These are phyloP conservation scores for Neoniphon sammara DNA, from an alignment of 2,797 vertebrate genomes.

Conservation along the genomic window DNA sequence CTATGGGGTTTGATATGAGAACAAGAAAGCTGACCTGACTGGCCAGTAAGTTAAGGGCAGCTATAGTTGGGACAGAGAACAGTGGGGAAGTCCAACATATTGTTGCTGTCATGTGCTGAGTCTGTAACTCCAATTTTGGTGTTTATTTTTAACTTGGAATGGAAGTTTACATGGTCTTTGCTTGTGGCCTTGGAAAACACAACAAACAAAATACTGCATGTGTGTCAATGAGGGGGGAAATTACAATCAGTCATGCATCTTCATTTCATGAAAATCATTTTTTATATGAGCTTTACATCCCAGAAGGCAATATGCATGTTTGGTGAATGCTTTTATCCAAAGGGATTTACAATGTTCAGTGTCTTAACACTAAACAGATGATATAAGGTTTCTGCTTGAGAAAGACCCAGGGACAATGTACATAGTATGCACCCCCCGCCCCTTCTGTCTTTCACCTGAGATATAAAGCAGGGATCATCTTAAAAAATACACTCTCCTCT, in stretches of 20 bases:
- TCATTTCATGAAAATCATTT: neutral
- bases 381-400: neutral
- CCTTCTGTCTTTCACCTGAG: slow-evolving; percentile 5
- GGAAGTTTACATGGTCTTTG: slow-evolving; percentile 7
- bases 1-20: slow-evolving; percentile 58
- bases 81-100: slow-evolving; percentile 40
- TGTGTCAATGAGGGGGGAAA: no score
- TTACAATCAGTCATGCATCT: neutral
- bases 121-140: slow-evolving; percentile 58
- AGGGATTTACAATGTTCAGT: neutral
- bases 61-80: slow-evolving; percentile 13
- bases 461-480: neutral
- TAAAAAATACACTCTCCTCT: neutral
- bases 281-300: no score
- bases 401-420: neutral
- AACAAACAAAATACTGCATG: neutral
- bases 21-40: slow-evolving; percentile 59
- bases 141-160: slow-evolving; percentile 14
- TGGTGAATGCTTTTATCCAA: neutral
- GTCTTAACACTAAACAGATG: neutral
- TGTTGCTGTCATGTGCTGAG: slow-evolving; percentile 62
- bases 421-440: neutral
- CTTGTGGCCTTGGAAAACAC: neutral
- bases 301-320: neutral
- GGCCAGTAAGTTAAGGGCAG: slow-evolving; percentile 20